A percentile compares a stretch with the other conserved stretches of the same genome.
These are phyloP conservation scores for Agelastica alni DNA, from an alignment of 2,888 invertebrate species.

Conservation along the genomic window DNA sequence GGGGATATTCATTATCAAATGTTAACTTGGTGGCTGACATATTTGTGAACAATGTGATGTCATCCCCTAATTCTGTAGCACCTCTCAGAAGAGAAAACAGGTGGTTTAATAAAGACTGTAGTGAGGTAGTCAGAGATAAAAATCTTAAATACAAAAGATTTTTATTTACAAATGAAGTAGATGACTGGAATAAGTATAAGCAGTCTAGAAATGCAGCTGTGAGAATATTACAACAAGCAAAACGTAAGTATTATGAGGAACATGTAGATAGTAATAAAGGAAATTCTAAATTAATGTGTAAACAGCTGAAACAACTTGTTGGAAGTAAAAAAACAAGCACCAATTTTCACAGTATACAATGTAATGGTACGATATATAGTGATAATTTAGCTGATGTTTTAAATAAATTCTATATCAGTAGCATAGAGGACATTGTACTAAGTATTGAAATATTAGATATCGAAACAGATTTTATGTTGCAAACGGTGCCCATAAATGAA, in stretches of 20 bases:
- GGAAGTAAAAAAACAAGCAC: background rate
- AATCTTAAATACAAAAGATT: background rate
- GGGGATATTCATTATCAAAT: background rate
- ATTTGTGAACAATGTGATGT: background rate
- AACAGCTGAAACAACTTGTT: background rate
- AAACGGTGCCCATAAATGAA: background rate
- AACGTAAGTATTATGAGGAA: background rate
- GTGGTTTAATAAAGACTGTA: too few relatives aligned
- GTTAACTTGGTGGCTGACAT: conserved; percentile 1
- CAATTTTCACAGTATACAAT: background rate
- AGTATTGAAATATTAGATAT: too few relatives aligned
- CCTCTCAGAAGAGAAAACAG: too few relatives aligned
- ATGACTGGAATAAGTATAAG: background rate
- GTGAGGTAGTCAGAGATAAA: too few relatives aligned
- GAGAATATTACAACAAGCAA: background rate
- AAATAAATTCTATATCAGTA: background rate
- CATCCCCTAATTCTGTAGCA: background rate
- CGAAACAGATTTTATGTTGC: background rate
- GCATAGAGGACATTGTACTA: background rate
- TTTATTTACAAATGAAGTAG: background rate
- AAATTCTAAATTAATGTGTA: conserved; percentile 9
- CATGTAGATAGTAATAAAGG: conserved; percentile 8
- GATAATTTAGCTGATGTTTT: background rate
- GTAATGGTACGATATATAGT: background rate
- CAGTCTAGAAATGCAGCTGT: too few relatives aligned